Percentiles rank a stretch among this genome's conserved stretches.
phyloP scores from a whole-genome alignment of 1,140 invertebrate species.

The Eriocheir sinensis region DNA sequence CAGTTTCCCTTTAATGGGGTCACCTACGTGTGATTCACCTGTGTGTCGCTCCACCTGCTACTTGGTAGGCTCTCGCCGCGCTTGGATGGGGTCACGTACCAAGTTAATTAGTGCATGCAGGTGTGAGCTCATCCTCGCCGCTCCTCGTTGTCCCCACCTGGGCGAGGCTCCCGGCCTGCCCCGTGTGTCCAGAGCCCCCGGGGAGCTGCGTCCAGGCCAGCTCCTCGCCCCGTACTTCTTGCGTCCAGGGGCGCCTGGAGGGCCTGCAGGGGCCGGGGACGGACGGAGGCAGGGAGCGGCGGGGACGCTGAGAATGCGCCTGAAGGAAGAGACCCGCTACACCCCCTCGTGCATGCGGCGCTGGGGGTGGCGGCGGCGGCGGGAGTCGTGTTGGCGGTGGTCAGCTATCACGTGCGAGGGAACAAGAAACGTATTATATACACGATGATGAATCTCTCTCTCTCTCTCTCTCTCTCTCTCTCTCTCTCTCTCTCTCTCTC shows the following conservation, averaged over 20 bases:
- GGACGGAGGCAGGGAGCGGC: not conserved
- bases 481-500: not conserved
- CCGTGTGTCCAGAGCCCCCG: not conserved
- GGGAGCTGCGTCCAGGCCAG: not conserved
- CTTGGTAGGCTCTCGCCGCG: not conserved
- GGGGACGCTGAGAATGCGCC: not conserved
- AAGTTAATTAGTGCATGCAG: constrained; percentile 24
- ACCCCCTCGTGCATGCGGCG: not conserved
- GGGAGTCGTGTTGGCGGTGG: not conserved
- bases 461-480: constrained; percentile 23
- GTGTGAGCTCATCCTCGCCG: not conserved
- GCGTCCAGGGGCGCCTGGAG: not conserved
- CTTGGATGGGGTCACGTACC: not conserved
- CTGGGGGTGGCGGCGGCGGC: not conserved
- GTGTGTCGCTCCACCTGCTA: not conserved
- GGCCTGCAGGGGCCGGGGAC: not conserved
- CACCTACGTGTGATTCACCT: not conserved
- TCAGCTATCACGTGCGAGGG: not conserved
- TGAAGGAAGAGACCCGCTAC: constrained; percentile 2
- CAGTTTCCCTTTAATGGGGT: not conserved
- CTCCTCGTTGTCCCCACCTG: not conserved
- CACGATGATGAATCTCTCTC: not conserved
- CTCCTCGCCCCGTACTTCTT: not conserved
- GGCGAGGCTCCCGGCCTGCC: not conserved
- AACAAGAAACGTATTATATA: not conserved